Percentiles rank a stretch among this genome's conserved stretches.
Evolutionary conservation across 1,140 invertebrate genomes (phyloP).

Genomic region (Goniozus legneri): DNA sequence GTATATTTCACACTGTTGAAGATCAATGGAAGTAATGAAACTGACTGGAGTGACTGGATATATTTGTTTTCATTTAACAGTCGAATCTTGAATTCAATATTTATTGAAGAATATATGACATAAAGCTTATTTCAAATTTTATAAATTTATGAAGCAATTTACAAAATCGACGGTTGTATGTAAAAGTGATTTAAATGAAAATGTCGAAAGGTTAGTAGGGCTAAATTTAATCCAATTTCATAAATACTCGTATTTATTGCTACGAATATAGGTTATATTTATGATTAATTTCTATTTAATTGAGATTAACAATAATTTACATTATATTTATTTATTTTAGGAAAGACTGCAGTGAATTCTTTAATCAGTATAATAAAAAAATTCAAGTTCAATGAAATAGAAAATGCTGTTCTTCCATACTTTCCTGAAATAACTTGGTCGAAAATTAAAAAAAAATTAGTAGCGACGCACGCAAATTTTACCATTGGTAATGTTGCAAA

Average conservation of each 20-base stretch:
- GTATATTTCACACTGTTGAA: no score
- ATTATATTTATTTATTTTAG: background rate
- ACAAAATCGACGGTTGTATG: no score
- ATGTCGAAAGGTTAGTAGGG: background rate
- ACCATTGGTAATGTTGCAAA: constrained; percentile 17
- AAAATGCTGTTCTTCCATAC: constrained; percentile 27
- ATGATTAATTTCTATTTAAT: background rate
- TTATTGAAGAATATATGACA: no score
- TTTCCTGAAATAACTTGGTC: constrained; percentile 40
- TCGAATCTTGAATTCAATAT: no score
- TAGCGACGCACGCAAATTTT: constrained; percentile 31
- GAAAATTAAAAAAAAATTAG: constrained; percentile 23
- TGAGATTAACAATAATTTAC: background rate
- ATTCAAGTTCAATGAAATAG: constrained; percentile 43
- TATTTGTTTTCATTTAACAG: no score
- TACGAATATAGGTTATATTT: background rate
- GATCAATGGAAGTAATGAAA: no score
- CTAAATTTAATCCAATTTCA: background rate
- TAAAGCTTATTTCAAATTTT: no score
- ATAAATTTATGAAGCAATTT: no score
- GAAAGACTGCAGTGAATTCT: background rate
- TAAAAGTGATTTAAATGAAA: background rate
- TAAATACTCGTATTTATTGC: background rate
- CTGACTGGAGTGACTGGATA: no score
- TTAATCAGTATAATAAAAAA: constrained; percentile 27